These are phyloP conservation scores for Centropus unirufus DNA, from an alignment of 2,113 vertebrate genomes.

Conservation along the genomic window DNA sequence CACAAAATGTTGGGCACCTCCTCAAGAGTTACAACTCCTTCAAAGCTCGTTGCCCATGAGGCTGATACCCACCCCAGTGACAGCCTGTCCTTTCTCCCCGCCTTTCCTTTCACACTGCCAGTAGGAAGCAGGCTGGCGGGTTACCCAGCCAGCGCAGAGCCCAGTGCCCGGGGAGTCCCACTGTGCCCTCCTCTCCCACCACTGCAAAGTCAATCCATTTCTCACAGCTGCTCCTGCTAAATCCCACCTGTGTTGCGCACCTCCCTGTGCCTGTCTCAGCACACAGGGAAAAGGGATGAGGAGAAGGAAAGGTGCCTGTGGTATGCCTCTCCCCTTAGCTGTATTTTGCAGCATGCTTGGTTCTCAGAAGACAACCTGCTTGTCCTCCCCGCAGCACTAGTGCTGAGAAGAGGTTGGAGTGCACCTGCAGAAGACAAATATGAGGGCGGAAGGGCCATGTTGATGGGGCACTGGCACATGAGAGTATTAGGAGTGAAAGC, in stretches of 20 bases:
- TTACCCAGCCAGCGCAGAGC: neutral
- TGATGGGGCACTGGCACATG: neutral
- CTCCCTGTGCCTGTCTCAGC: neutral
- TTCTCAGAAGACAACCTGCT: neutral
- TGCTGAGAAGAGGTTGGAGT: neutral
- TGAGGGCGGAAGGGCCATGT: neutral
- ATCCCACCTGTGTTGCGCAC: rapidly evolving
- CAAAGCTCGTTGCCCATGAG: neutral
- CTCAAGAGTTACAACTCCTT: neutral
- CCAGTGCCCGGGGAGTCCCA: rapidly evolving
- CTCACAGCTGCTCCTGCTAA: neutral
- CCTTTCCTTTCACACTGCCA: neutral
- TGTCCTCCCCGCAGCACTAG: neutral
- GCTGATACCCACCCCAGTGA: neutral
- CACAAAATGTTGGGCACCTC: neutral
- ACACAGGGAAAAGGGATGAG: neutral
- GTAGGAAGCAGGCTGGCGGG: neutral
- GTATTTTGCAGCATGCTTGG: neutral
- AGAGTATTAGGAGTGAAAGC: neutral
- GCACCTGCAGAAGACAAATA: neutral
- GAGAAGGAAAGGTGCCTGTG: neutral
- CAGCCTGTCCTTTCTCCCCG: neutral
- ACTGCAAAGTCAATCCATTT: rapidly evolving
- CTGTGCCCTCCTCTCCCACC: neutral
- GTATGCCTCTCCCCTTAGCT: neutral